A percentile compares a stretch with the other conserved stretches of the same genome.
phyloP scores from a whole-genome alignment of 1,140 invertebrate genomes.

The Drosophila pallidifrons region DNA sequence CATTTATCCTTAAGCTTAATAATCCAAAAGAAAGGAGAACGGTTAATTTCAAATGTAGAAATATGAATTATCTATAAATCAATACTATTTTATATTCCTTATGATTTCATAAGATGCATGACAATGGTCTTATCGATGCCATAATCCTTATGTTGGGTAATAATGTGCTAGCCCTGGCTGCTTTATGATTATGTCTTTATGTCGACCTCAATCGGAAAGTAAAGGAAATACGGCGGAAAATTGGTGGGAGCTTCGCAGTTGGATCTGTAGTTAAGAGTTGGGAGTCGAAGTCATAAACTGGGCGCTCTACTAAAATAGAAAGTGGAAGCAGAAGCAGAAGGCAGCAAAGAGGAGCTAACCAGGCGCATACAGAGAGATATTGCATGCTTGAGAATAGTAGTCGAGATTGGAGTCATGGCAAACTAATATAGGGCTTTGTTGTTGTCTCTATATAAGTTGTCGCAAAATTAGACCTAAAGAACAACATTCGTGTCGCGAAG shows the following conservation, averaged over 20 bases:
- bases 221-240: neutral
- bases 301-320: constrained; percentile 56
- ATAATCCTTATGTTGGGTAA: neutral
- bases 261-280: neutral
- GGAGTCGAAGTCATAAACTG: constrained; percentile 24
- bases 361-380: constrained; percentile 26
- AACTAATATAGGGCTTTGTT: constrained; percentile 56
- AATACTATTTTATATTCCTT: neutral
- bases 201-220: constrained; percentile 34
- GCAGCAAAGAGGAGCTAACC: neutral
- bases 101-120: neutral
- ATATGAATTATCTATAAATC: too few species aligned
- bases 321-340: constrained; percentile 14
- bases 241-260: neutral
- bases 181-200: constrained; percentile 47
- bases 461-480: constrained; percentile 11
- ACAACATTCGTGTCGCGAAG: constrained; percentile 66
- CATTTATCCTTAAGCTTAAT: too few species aligned
- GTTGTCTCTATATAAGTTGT: constrained; percentile 49
- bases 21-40: too few species aligned
- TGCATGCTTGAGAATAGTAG: constrained; percentile 69
- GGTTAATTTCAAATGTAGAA: too few species aligned
- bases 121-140: neutral
- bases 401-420: constrained; percentile 35
- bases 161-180: constrained; percentile 8